Evolutionary conservation across 35 echinoderm and acorn worm genomes (phyloP), one percentile per base, ranked within the genome.

Genomic region (Patiria miniata): DNA sequence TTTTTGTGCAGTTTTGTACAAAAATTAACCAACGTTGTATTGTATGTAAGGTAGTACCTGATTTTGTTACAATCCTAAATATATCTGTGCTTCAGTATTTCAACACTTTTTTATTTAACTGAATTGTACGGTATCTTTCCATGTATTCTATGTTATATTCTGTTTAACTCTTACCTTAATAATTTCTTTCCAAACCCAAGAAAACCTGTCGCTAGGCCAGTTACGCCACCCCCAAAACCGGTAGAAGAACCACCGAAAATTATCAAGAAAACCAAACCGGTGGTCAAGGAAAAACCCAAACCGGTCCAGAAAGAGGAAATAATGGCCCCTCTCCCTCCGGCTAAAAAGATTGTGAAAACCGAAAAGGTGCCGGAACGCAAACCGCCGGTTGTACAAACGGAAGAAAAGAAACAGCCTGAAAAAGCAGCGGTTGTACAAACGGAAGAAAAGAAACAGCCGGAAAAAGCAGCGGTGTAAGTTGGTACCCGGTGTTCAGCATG

Each of bases 291-390:
- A 73, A 80, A 51, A 80, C 68, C 3, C 65, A 78, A 80, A 81
- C 47, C 77, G 39, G 50, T 81, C 38, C 37, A 82, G 54, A 89
- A 89, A 26, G 55, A 89, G 51, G 56, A 82, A 69, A 40, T n/a
- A n/a, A n/a, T 37, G 83, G 2, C 40, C 34, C 65, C 65, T 28
- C 65, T 23, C 29, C 65, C 65, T 14, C 65, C 65, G 29, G 26
- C 26, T 40, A 87, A 78, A 36, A 77, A 77, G 65, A 51, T 78
- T 6, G 85, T 51, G 23, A 87, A 36, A 78, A 69, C 51, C 2
- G 39, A 51, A n/a, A 87, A 87, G 65, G 50, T 77, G n/a, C n/a
- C n/a, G 47, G 51, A 87, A 36, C 59, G 39, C 37, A 87, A 42
- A 73, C 85, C 61, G 65, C 42, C 39, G 26, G 65, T 73, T 23